Evolutionary conservation across 2,888 invertebrate genomes (phyloP), one percentile per base, ranked within the genome.

Genomic region (Platerodrilus igneus): DNA sequence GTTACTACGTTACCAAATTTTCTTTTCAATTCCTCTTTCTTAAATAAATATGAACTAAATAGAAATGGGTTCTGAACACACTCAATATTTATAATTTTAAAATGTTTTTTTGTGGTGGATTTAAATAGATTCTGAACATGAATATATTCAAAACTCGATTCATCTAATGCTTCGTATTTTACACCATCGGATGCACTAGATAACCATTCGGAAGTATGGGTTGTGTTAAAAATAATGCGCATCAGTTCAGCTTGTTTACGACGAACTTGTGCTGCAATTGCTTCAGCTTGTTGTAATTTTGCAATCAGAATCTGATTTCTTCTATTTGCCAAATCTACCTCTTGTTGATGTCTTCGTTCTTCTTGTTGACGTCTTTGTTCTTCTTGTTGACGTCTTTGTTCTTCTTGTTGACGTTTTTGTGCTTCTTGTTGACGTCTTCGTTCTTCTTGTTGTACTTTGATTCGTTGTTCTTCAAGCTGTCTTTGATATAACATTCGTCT

Each of bases 21-120:
- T 13, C 40, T 40, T 18, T 33, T 6, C 11, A 51, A 28, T 23
- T 48, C 55, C 37, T 46, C 30, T 39, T 49, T 50, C 41, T 48
- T 51, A 14, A 55, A 35, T 5, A 26, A 26, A 36, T 48, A 55
- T 18, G 41, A 37, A n/a, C 39, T 36, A 7, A 28, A 10, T 10
- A 48, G 20, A 29, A 41, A 54, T 5, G 44, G 38, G 33, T 52
- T 51, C 15, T 37, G 17, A 6, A 50, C 18, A 17, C 37, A 38
- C 19, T 42, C 29, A 25, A 54, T 50, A 9, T 32, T 32, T 7
- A 16, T 4, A 2, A 48, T 33, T 32, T 27, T 11, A 28, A 31
- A 42, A 22, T 42, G 38, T 7, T 16, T 11, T 42, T 40, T 44
- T 1, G 27, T 37, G n/a, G 41, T 44, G 2, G 22, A 30, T 11